Base-by-base conservation (phyloP, 2,888 invertebrate species). In the Melanophora roralis region DNA sequence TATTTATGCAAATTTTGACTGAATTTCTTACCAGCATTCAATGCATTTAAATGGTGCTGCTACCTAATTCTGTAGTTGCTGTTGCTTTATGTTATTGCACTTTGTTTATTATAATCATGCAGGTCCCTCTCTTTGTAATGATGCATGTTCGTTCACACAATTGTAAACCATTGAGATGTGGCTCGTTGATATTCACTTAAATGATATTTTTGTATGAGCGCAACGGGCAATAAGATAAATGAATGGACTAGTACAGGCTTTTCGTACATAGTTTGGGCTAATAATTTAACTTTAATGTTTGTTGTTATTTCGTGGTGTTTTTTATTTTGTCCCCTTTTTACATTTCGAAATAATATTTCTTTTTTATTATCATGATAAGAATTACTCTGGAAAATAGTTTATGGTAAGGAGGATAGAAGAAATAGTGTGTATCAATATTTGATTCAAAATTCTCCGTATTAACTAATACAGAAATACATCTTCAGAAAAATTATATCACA, bases 221-320 rank as follows among this genome's bases (percentile, higher is more conserved):
- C 19, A 72, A 53, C 51, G 53, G 43, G 3, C 23, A 59, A 5
- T 0, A 14, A 38, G 14, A 43, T 34, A 43, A 6, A 62, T 51
- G 71, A 71, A 1, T 19, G 27, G 14, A 32, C 60, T 71, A 51
- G 60, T 68, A 55, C 51, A 60, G 51, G 49, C 40, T 60, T 71
- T 71, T 71, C 40, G 71, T 71, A 71, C 60, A 72, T 43, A 72
- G 60, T 40, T 49, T 75, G 64, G 49, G 69, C 71, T 77, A 59
- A 71, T 77, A 77, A 77, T 77, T 71, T 64, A 77, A 49, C 65
- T 65, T 77, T 64, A 76, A 69, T 64, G 76, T 71, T 57, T 69
- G 47, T 23, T 67, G 57, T 65, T 65, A 27, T 45, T 36, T 55
- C 32, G 43, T 27, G 27, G 14, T 21, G 4, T 14, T 34, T 55